These are phyloP conservation scores for Luperina testacea DNA, from an alignment of 2,888 invertebrate genomes.

Conservation along the genomic window DNA sequence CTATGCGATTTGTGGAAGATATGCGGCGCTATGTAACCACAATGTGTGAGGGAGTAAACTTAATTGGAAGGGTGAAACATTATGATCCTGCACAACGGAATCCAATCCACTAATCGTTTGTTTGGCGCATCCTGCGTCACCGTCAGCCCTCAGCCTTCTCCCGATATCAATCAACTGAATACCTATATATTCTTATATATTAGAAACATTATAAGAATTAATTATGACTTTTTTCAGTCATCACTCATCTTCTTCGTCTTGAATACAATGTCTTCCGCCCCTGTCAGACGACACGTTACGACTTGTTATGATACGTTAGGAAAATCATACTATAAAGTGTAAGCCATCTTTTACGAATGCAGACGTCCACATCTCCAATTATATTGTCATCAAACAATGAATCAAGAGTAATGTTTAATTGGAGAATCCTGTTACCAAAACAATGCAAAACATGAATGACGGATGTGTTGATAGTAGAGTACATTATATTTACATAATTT, in stretches of 20 bases:
- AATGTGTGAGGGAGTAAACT: background rate
- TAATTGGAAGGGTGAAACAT: background rate
- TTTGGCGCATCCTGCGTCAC: background rate
- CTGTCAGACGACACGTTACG: background rate
- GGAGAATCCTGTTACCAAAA: background rate
- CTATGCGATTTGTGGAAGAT: slow-evolving; percentile 36
- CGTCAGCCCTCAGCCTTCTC: background rate
- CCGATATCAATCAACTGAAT: background rate
- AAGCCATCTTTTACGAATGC: background rate
- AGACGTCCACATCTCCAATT: background rate
- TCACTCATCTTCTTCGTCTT: background rate
- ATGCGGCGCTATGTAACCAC: slow-evolving; percentile 11
- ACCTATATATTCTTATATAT: background rate
- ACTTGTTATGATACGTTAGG: background rate
- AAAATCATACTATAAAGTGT: background rate
- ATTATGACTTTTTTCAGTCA: background rate
- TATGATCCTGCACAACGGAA: background rate
- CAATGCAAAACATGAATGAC: background rate
- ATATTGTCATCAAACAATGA: background rate
- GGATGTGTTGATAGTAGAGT: too few relatives aligned
- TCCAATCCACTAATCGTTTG: background rate
- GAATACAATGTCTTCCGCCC: background rate
- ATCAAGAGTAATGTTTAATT: background rate
- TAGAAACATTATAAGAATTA: background rate
- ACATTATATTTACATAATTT: too few relatives aligned